Percentiles rank a stretch among this genome's conserved stretches.
Conservation (phyloP, 2,888 invertebrate genomes). For the Punctoribates punctum region DNA sequence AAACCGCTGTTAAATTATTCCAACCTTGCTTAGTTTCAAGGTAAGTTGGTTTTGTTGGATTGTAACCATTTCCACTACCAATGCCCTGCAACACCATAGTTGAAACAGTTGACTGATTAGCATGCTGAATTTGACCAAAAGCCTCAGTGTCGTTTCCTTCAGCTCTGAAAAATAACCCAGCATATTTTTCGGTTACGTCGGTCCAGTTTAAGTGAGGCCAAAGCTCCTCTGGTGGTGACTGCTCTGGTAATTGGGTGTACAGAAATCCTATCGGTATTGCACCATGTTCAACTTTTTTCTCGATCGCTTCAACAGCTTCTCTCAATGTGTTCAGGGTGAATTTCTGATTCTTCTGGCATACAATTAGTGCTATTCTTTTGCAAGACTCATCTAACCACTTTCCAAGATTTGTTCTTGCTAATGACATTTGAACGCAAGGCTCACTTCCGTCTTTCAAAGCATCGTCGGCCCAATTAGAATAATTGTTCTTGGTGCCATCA, state of each 20-base stretch:
- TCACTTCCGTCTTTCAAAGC: background rate
- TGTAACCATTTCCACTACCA: background rate
- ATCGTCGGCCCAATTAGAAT: background rate
- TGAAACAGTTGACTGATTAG: background rate
- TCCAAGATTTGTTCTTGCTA: background rate
- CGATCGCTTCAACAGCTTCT: background rate
- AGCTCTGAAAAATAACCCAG: constrained; percentile 12
- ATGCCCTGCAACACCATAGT: background rate
- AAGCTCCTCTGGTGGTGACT: background rate
- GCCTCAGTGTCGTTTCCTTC: background rate
- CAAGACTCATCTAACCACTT: background rate
- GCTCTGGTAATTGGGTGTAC: background rate
- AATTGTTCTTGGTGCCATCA: background rate
- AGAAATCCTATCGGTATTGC: background rate
- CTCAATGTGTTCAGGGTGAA: background rate
- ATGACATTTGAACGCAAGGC: background rate
- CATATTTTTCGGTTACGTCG: background rate
- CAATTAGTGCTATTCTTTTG: background rate
- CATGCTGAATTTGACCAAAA: constrained; percentile 7
- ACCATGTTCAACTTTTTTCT: background rate
- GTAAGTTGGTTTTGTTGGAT: background rate
- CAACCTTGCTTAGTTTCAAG: background rate
- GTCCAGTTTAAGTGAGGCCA: constrained; percentile 16
- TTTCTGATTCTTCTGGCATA: background rate
- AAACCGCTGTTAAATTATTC: background rate